Conservation (phyloP, 1,140 invertebrate species). For the Drosophila kikkawai region DNA sequence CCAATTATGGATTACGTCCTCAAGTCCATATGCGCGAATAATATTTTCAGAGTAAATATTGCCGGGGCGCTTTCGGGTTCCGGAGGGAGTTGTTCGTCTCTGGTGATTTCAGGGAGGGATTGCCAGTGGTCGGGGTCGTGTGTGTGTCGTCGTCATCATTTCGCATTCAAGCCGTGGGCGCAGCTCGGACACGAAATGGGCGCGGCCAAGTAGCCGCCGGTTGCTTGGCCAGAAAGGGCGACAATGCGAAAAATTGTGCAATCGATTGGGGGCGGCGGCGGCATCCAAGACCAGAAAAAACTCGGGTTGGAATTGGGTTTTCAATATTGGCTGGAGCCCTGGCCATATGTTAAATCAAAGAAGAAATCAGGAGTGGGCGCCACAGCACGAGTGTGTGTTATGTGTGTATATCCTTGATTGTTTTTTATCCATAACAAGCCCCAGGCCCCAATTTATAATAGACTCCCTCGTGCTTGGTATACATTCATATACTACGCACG, state of each 20-base stretch:
- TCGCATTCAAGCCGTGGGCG: conserved; percentile 71
- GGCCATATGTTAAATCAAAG: conserved; percentile 59
- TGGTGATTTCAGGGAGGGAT: conserved; percentile 16
- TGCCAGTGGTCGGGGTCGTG: not conserved
- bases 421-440: conserved; percentile 80
- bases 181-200: conserved; percentile 70
- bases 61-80: conserved; percentile 22
- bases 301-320: not conserved
- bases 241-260: conserved; percentile 83
- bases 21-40: conserved; percentile 80
- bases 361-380: conserved; percentile 45
- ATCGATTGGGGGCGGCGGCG: conserved; percentile 65
- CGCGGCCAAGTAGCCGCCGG: conserved; percentile 74
- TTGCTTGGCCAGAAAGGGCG: conserved; percentile 71
- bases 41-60: conserved; percentile 77
- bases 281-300: conserved; percentile 26
- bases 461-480: conserved; percentile 35
- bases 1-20: conserved; percentile 79
- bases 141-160: conserved; percentile 57
- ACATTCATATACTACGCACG: not conserved
- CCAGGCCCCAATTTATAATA: conserved; percentile 70
- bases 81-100: conserved; percentile 25
- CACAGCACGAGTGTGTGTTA: conserved; percentile 16
- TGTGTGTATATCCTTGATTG: conserved; percentile 62
- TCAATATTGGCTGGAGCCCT: conserved; percentile 38